Base-by-base conservation (phyloP, 2,797 vertebrate genomes). In the Halcyon leucocephala region DNA sequence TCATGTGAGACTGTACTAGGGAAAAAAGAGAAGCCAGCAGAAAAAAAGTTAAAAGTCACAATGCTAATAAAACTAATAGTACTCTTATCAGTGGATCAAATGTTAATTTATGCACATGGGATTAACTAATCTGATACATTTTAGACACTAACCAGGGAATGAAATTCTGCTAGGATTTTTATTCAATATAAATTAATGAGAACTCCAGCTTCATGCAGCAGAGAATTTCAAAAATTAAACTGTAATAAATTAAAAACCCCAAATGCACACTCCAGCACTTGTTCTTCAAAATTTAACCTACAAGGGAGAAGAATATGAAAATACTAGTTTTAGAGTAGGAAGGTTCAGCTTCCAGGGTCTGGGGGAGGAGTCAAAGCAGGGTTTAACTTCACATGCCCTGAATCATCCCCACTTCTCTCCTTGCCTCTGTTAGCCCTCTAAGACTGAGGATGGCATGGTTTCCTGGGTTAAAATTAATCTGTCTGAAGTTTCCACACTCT, bases 151-250 rank as follows among this genome's bases (percentile, higher is more conserved):
- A 80, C 42, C 19, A 90, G 67, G 29, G 76, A 87, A 79, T 46
- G 37, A 93, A 93, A 89, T 67, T 71, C 82, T 82, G 37, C 46
- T 65, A 79, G 73, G 57, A 89, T 52, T 96, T 95, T 82, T 84
- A 84, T 87, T 94, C 44, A 65, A 79, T 44, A 67, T 84, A 89
- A 91, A 84, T 87, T 91, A 95, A 91, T 84, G 70, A 91, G 58
- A 86, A 86, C 14, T 46, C 82, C 82, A 82, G 94, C 49, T 91
- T 94, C 87, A 89, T 6, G 22, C 13, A 6, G 55, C 24, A 87
- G 24, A 89, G 39, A 24, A 58, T 35, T 89, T 51, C 1, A 91
- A 80, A 93, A 90, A 77, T 86, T 66, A 55, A 77, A 73, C 18
- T 70, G 6, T 54, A 91, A 91, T 91, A 87, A 77, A 87, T 72